phyloP scores from a whole-genome alignment of 2,888 invertebrate species.

The Hoplodrina blanda region DNA sequence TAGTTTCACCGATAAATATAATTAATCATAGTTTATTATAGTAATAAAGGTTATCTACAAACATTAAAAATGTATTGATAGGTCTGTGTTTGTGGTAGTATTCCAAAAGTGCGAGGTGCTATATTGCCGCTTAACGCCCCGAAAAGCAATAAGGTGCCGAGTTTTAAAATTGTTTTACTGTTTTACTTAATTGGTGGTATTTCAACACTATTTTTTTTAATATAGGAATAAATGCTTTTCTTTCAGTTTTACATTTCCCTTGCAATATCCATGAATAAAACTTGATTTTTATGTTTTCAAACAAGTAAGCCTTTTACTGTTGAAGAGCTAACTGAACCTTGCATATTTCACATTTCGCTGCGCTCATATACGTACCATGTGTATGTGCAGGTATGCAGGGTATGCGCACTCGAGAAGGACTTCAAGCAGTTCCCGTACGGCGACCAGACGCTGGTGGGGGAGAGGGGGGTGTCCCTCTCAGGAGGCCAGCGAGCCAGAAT shows the following conservation, averaged over 20 bases:
- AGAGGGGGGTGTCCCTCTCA: constrained; percentile 93
- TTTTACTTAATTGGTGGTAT: constrained; percentile 20
- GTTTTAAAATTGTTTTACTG: constrained; percentile 30
- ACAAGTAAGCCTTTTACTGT: background rate
- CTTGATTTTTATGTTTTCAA: background rate
- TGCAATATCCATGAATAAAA: background rate
- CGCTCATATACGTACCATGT: constrained; percentile 30
- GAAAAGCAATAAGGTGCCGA: constrained; percentile 32
- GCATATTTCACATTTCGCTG: background rate
- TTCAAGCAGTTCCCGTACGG: constrained; percentile 92
- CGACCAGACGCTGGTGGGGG: constrained; percentile 93
- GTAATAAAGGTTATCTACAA: constrained; percentile 32
- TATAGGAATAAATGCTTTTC: background rate
- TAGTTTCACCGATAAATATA: constrained; percentile 34
- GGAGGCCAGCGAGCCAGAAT: constrained; percentile 94
- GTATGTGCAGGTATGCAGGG: constrained; percentile 81
- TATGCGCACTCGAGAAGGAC: constrained; percentile 89
- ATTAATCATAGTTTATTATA: constrained; percentile 39
- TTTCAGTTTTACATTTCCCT: constrained; percentile 3
- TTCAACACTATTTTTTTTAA: constrained; percentile 5
- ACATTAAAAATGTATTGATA: constrained; percentile 43
- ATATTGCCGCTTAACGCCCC: constrained; percentile 46
- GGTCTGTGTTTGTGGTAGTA: constrained; percentile 41
- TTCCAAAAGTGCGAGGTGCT: constrained; percentile 45
- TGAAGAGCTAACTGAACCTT: constrained; percentile 3